phyloP scores from a whole-genome alignment of 2,888 invertebrate species.

The Girardia tigrina region DNA sequence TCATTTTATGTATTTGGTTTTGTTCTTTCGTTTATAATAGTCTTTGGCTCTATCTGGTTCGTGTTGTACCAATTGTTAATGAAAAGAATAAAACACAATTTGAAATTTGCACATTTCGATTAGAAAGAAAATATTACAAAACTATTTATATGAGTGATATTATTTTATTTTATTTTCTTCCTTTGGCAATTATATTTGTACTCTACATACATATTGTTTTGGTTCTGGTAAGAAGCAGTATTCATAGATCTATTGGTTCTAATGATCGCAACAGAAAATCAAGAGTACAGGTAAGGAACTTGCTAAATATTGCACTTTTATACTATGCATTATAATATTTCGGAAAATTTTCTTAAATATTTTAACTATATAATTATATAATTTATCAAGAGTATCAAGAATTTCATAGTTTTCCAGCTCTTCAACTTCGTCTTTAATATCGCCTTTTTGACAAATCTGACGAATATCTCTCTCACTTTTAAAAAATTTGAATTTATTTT shows the following conservation, averaged over 20 bases:
- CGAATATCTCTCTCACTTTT: too few species aligned
- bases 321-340: too few species aligned
- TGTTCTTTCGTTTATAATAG: constrained; percentile 55
- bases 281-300: not conserved
- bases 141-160: constrained; percentile 56
- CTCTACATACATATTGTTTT: constrained; percentile 56
- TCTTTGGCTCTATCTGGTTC: constrained; percentile 56
- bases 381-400: too few species aligned
- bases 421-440: too few species aligned
- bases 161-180: constrained; percentile 56
- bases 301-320: too few species aligned
- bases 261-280: constrained; percentile 12
- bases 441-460: too few species aligned
- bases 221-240: not conserved
- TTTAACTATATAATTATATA: too few species aligned
- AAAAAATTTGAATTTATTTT: too few species aligned
- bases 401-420: too few species aligned
- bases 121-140: constrained; percentile 50
- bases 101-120: constrained; percentile 51
- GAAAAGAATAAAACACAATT: constrained; percentile 42
- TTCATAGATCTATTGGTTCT: constrained; percentile 1
- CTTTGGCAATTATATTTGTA: constrained; percentile 54
- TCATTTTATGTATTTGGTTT: constrained; percentile 55
- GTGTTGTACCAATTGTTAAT: constrained; percentile 41
- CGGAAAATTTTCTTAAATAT: too few species aligned